phyloP scores from a whole-genome alignment of 2,113 vertebrate species.

The Morone saxatilis region DNA sequence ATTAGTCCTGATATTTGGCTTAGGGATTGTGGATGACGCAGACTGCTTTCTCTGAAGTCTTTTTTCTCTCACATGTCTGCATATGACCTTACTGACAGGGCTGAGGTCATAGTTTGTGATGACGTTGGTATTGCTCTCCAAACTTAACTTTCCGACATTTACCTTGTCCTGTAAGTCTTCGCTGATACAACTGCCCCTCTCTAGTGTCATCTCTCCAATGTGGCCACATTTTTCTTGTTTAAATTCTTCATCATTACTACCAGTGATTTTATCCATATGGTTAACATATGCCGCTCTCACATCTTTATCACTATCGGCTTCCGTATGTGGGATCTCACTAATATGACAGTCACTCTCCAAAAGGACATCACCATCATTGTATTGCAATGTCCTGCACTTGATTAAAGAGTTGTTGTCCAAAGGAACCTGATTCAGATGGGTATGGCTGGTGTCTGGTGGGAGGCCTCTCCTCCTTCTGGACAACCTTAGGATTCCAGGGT shows the following conservation, averaged over 20 bases:
- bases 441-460: conserved; percentile 62
- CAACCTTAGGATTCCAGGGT: conserved; percentile 41
- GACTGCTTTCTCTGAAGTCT: conserved; percentile 20
- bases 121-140: not conserved
- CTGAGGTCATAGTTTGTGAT: conserved; percentile 25
- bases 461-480: conserved; percentile 72
- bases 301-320: not conserved
- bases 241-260: not conserved
- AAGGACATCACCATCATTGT: not conserved
- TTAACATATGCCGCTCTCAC: not conserved
- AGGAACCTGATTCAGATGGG: not conserved
- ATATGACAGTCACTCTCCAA: not conserved
- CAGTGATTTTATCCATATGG: not conserved
- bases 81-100: conserved; percentile 23
- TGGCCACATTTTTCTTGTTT: not conserved
- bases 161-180: conserved; percentile 10
- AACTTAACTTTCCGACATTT: not conserved
- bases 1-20: conserved; percentile 18
- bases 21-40: conserved; percentile 1
- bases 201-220: conserved; percentile 1
- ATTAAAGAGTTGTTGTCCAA: conserved; percentile 37
- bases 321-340: conserved; percentile 5
- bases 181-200: not conserved
- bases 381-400: conserved; percentile 24
- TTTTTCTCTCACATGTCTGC: conserved; percentile 40